Evolutionary conservation across 2,113 vertebrate species (phyloP).

Genomic region (Hippocampus barbouri): DNA sequence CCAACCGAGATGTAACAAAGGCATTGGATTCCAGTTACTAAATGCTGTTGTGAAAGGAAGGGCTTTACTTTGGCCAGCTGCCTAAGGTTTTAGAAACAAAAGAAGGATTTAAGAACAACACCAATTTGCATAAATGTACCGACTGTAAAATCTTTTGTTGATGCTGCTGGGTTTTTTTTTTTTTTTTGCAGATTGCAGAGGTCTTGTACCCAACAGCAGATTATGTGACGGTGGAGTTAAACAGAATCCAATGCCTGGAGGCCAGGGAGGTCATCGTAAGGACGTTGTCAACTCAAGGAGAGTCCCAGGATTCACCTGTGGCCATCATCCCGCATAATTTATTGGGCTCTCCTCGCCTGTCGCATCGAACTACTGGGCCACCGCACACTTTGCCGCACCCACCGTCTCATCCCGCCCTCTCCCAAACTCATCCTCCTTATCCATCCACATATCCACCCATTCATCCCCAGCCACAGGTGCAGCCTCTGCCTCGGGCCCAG

Average conservation of each 20-base stretch:
- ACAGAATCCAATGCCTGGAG: conserved; percentile 82
- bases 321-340: conserved; percentile 83
- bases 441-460: conserved; percentile 74
- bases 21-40: no score
- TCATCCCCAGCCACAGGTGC: conserved; percentile 77
- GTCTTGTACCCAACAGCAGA: conserved; percentile 84
- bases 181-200: conserved; percentile 82
- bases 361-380: conserved; percentile 65
- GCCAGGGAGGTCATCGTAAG: conserved; percentile 84
- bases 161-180: background rate
- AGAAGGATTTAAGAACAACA: no score
- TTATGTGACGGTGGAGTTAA: conserved; percentile 78
- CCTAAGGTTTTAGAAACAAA: no score
- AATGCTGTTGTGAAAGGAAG: no score
- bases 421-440: conserved; percentile 58
- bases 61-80: no score
- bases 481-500: conserved; percentile 58
- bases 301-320: conserved; percentile 83
- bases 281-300: conserved; percentile 90
- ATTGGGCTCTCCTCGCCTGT: conserved; percentile 81
- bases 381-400: conserved; percentile 42
- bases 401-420: conserved; percentile 42
- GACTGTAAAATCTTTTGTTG: background rate
- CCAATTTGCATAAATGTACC: background rate
- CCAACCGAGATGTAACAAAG: no score